Evolutionary conservation across 2,888 invertebrate species (phyloP), one percentile per base, ranked within the genome.

Genomic region (Laspeyria flexula): DNA sequence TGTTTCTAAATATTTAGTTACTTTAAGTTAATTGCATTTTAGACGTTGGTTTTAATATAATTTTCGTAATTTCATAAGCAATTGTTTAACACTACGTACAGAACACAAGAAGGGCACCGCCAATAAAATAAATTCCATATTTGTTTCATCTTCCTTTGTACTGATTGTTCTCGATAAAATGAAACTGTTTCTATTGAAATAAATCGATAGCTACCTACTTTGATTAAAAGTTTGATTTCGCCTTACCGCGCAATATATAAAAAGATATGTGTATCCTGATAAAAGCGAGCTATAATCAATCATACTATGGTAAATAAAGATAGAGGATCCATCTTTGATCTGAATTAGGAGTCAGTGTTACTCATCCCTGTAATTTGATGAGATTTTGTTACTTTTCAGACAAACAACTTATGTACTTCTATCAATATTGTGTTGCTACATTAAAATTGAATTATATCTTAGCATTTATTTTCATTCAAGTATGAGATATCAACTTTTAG

Each of bases 281-380:
- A 44, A 50, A 50, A 42, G 16, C 56, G 34, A 37, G 31, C 41
- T 27, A 62, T 47, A 47, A 57, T 60, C 63, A 47, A 56, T 60
- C 60, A 62, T 51, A 47, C 43, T 52, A 43, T 47, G 34, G 30
- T 46, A 44, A 56, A 60, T 56, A 40, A 31, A 25, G 29, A 42
- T 39, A 63, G 35, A 10, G 47, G 44, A 62, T 57, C 63, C 12
- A 42, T 60, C 58, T 44, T 62, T 41, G 43, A 47, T 38, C 41
- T 43, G 45, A 40, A 56, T 61, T 46, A 55, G 27, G 38, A 46
- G 51, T 11, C 42, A 34, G 25, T n/a, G 16, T 30, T 33, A 47
- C 42, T 44, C 44, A 12, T 38, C 12, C 12, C 18, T 23, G 13
- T 45, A 41, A 40, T 43, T 40, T 33, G 33, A 33, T 33, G 9